Evolutionary conservation across 2,888 invertebrate genomes (phyloP).

Genomic region (Acronicta leporina): DNA sequence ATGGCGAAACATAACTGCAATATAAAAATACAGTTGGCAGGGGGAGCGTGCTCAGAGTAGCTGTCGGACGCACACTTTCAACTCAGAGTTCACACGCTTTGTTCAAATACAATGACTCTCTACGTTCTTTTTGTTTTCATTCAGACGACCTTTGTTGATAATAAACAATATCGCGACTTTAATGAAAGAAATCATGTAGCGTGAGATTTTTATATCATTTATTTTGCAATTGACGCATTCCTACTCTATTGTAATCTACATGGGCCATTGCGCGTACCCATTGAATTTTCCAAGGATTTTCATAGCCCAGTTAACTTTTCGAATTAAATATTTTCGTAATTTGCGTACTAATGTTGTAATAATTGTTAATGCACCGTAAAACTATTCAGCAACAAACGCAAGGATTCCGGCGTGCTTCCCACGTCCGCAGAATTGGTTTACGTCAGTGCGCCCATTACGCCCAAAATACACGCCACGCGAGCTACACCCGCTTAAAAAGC

Average conservation of each 20-base stretch:
- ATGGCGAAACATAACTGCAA: slow-evolving; percentile 62
- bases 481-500: slow-evolving; percentile 76
- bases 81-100: slow-evolving; percentile 84
- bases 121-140: slow-evolving; percentile 87
- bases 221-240: slow-evolving; percentile 80
- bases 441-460: slow-evolving; percentile 82
- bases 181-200: slow-evolving; percentile 85
- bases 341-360: slow-evolving; percentile 58
- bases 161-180: slow-evolving; percentile 85
- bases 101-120: slow-evolving; percentile 85
- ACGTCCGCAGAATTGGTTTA: slow-evolving; percentile 80
- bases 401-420: slow-evolving; percentile 77
- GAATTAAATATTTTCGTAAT: slow-evolving; percentile 49
- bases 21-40: slow-evolving; percentile 57
- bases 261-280: slow-evolving; percentile 34
- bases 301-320: slow-evolving; percentile 33
- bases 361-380: slow-evolving; percentile 68
- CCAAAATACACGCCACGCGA: slow-evolving; percentile 80
- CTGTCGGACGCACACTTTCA: slow-evolving; percentile 85
- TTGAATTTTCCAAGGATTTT: slow-evolving; percentile 55
- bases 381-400: slow-evolving; percentile 68
- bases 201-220: slow-evolving; percentile 83
- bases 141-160: slow-evolving; percentile 88
- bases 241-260: slow-evolving; percentile 61
- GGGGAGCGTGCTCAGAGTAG: slow-evolving; percentile 56